Base-by-base conservation (phyloP, 2,113 vertebrate species). In the Montifringilla adamsi region DNA sequence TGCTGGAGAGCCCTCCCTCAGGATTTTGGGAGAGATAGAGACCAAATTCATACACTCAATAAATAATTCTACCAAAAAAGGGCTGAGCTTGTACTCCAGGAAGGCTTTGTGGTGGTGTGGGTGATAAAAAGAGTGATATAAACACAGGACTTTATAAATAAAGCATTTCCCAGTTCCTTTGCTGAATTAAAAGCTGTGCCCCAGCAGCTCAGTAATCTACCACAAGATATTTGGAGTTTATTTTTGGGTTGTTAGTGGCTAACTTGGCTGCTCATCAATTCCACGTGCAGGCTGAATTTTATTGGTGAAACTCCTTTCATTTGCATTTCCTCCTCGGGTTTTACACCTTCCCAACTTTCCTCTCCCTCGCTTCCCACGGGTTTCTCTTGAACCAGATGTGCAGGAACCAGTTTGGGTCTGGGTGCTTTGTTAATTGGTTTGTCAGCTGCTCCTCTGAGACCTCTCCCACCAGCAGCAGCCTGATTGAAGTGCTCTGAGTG, bases 391-490 rank as follows among this genome's bases (percentile, higher is more conserved):
- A 67, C 90, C 91, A 58, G 31, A 74, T 47, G 78, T 88, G 67
- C 78, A 73, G 77, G 93, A 84, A 60, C 31, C 96, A 96, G 18
- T 93, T 94, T 96, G 94, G 89, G 94, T 87, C 52, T 7, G 58
- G 78, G 83, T 28, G 81, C 94, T 97, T 94, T 93, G 97, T 97
- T 98, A 98, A 97, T 97, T 98, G 98, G 93, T 92, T 70, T 98
- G 96, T 97, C 97, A 95, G 82, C 93, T 79, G 64, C 89, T 96
- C 97, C 96, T 82, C 87, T 0, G 96, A 95, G 98, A 96, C 92
- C 83, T 90, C 96, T 96, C 96, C 97, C 97, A 96, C n/a, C 96
- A 63, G 43, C 72, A 86, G 50, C 82, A 28, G 60, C 70, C 20
- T 10, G 44, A n/a, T 75, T 49, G 60, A 58, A 85, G 83, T 24